A percentile compares a stretch with the other conserved stretches of the same genome.
Evolutionary conservation across 2,113 vertebrate genomes (phyloP).

Genomic region (Gymnobelideus leadbeateri): DNA sequence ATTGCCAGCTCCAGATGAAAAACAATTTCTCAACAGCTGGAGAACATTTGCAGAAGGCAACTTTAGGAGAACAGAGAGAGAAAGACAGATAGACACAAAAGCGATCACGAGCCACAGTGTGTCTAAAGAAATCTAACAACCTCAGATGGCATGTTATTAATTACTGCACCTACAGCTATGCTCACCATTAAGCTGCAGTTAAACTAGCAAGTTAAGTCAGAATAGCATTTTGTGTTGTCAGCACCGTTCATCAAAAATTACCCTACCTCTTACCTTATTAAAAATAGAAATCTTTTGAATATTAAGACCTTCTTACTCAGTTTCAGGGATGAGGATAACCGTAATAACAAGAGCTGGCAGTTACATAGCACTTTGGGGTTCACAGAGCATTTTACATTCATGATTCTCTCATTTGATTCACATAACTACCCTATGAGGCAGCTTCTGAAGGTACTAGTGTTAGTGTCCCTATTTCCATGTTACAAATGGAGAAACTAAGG

Average conservation of each 20-base stretch:
- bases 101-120: slow-evolving; percentile 35
- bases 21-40: slow-evolving; percentile 69
- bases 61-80: slow-evolving; percentile 62
- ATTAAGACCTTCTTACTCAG: slow-evolving; percentile 49
- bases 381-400: background rate
- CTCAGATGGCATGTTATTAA: slow-evolving; percentile 12
- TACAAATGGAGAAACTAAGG: background rate
- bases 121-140: slow-evolving; percentile 30
- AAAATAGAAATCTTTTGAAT: background rate
- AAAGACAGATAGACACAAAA: slow-evolving; percentile 55
- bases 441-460: background rate
- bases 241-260: slow-evolving; percentile 48
- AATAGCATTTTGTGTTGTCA: slow-evolving; percentile 12
- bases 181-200: background rate
- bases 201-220: background rate
- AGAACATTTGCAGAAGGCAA: slow-evolving; percentile 56
- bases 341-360: background rate
- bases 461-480: background rate
- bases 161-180: background rate
- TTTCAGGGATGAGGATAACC: slow-evolving; percentile 36
- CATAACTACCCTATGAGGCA: background rate
- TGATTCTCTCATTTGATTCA: background rate
- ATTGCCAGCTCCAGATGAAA: slow-evolving; percentile 69
- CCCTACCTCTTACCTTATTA: slow-evolving; percentile 33
- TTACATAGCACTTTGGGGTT: background rate